Conservation (phyloP, 2,113 vertebrate genomes). For the Rhynchomys soricoides region DNA sequence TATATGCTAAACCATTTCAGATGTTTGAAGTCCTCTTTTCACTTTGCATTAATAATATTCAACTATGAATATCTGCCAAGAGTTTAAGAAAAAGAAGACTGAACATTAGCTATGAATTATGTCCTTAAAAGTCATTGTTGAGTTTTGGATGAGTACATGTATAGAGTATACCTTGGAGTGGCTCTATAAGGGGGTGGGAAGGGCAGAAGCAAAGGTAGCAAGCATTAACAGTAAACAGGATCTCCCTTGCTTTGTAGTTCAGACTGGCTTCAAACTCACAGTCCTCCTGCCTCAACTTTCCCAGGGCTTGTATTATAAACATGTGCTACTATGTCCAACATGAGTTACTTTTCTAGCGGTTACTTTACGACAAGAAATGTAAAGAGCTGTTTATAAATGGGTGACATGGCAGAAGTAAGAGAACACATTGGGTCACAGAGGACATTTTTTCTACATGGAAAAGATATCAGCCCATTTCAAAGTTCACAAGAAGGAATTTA, state of each 20-base stretch:
- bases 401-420: constrained; percentile 23
- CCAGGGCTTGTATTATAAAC: not conserved
- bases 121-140: constrained; percentile 42
- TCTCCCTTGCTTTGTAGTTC: not conserved
- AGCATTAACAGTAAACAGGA: not conserved
- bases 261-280: not conserved
- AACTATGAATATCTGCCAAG: constrained; percentile 12
- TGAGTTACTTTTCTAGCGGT: constrained; percentile 4
- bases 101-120: constrained; percentile 24
- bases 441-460: constrained; percentile 10
- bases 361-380: constrained; percentile 40
- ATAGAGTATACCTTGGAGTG: constrained; percentile 19
- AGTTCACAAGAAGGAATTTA: constrained; percentile 38
- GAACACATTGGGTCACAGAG: constrained; percentile 7
- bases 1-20: constrained; percentile 17
- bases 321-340: not conserved
- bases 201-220: constrained; percentile 57
- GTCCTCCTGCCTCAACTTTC: not conserved
- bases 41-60: constrained; percentile 19
- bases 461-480: constrained; percentile 8
- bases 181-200: constrained; percentile 56
- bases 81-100: constrained; percentile 24
- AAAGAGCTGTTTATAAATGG: constrained; percentile 42
- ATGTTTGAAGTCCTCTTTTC: not conserved
- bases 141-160: constrained; percentile 30